Conservation (phyloP, 2,113 vertebrate genomes). For the Crotalus helleri region DNA sequence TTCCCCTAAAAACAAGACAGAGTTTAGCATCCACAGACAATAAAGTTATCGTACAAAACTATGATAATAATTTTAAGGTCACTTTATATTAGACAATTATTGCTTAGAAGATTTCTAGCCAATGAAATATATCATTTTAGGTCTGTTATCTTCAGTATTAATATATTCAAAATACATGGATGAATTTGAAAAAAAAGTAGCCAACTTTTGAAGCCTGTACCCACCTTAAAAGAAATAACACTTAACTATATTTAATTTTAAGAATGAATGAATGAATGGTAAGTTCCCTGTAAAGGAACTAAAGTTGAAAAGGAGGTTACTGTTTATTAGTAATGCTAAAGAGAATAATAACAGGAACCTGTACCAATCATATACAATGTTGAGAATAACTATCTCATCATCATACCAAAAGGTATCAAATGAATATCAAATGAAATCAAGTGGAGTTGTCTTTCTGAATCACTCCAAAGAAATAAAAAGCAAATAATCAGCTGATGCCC, state of each 20-base stretch:
- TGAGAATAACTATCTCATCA: not conserved
- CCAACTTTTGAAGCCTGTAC: not conserved
- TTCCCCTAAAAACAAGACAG: conserved; percentile 76
- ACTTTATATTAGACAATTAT: not conserved
- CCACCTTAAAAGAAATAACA: not conserved
- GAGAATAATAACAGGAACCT: not conserved
- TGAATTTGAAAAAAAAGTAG: not conserved
- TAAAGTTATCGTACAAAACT: not conserved
- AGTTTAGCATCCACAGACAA: not conserved
- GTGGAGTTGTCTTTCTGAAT: not conserved
- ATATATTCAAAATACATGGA: not conserved
- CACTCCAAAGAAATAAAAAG: not conserved
- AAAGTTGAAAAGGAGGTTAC: not conserved
- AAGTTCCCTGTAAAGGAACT: not conserved
- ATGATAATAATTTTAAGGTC: not conserved
- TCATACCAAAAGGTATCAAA: not conserved
- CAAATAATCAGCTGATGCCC: not conserved
- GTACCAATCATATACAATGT: not conserved
- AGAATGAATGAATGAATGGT: not conserved
- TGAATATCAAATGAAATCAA: not conserved
- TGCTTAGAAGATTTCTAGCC: not conserved
- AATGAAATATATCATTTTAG: not conserved
- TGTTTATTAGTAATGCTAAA: not conserved
- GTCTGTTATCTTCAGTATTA: not conserved
- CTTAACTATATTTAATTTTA: not conserved